These are phyloP conservation scores for Lordiphosa stackelbergi DNA, from an alignment of 1,140 invertebrate species.

Conservation along the genomic window DNA sequence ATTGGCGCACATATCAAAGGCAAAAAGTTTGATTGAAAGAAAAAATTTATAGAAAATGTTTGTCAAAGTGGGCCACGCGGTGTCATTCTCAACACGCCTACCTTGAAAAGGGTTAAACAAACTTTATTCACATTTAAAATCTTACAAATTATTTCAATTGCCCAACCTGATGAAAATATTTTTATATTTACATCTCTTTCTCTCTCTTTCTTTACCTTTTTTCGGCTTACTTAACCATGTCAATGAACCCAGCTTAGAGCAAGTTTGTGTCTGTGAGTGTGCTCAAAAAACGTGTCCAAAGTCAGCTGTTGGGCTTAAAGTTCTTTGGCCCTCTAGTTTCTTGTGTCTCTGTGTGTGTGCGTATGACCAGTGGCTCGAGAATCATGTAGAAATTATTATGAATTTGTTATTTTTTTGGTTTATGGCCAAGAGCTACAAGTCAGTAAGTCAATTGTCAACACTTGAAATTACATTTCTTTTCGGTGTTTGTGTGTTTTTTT, in stretches of 20 bases:
- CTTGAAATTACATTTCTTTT: constrained; percentile 42
- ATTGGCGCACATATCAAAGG: constrained; percentile 39
- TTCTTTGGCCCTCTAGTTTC: constrained; percentile 26
- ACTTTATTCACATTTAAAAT: no score
- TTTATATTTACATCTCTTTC: no score
- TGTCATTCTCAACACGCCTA: no score
- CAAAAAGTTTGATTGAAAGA: constrained; percentile 3
- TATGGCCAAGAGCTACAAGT: constrained; percentile 52
- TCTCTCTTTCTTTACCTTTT: no score
- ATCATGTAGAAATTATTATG: constrained; percentile 40
- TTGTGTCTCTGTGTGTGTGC: constrained; percentile 1
- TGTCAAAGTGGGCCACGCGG: no score
- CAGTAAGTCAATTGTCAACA: constrained; percentile 72
- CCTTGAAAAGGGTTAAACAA: no score
- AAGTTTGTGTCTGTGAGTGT: constrained; percentile 4
- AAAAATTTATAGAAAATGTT: no score
- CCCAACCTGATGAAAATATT: no score
- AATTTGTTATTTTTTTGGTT: constrained; percentile 29
- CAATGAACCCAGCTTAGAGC: constrained; percentile 6
- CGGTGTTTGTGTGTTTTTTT: not conserved
- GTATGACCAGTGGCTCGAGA: constrained; percentile 28
- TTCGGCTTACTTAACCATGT: not conserved
- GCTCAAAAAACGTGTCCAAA: constrained; percentile 45
- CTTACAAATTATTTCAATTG: no score
- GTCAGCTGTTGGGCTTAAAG: constrained; percentile 42